Percentiles rank a stretch among this genome's conserved stretches.
These are phyloP conservation scores for crab-eating macaque (Macaca fascicularis) DNA, from an alignment of 2,113 vertebrate genomes.

Conservation along the genomic window T2T-MFA8v1.1 NC_088385.1:95436001-95436500, in stretches of 20 bases:
- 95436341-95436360: neutral
- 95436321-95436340: neutral
- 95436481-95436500: slow-evolving; percentile 22
- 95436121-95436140: neutral
- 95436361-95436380: neutral
- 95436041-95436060: neutral
- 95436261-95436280: neutral
- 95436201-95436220: neutral
- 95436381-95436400: neutral
- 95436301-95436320: neutral
- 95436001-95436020: slow-evolving; percentile 13
- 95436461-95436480: neutral
- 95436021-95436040: neutral
- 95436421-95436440: neutral
- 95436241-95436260: neutral
- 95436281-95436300: neutral
- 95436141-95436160: neutral
- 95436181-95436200: neutral
- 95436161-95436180: neutral
- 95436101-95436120: neutral
- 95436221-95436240: neutral
- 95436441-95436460: neutral
- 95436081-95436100: neutral
- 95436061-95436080: neutral
- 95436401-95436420: neutral